Evolutionary conservation across 1,140 invertebrate genomes (phyloP), one percentile per base, ranked within the genome.

Genomic region (Leptinotarsa defecta): DNA sequence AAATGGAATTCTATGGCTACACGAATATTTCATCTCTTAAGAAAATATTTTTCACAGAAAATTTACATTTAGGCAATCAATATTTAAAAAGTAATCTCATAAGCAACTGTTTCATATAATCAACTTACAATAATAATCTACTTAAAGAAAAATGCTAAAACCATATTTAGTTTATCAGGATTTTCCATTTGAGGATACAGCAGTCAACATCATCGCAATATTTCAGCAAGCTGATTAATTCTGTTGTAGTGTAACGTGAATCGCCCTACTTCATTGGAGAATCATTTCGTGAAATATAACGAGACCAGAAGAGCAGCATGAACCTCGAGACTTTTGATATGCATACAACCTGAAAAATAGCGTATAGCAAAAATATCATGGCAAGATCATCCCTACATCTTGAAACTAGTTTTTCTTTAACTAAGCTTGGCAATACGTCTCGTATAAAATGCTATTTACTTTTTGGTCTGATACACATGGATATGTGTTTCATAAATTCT

Each of bases 381-480:
- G 73, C 52, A 78, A 71, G 74, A 78, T 71, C 69, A 67, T 76
- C 76, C 57, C 71, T 77, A 74, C 80, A 77, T 68, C 27, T 74
- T 49, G 74, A n/a, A 63, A 69, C 67, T 48, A 73, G 13, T 48
- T 43, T 43, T 43, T 43, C 34, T 20, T 62, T 76, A 77, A 80
- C 77, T 82, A 80, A 81, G 75, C 73, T 71, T 82, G 79, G 73
- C 81, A 82, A 83, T 81, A 82, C 82, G 80, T 78, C 70, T 78
- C 77, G n/a, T 82, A 78, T 80, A 79, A 81, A 82, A 77, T 73
- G 76, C 81, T 78, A 73, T 79, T 43, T 43, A 43, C 34, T 43
- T 43, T 82, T 81, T 81, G 82, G 82, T 82, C 82, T 81, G 80
- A 79, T 81, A 76, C 74, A 78, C 73, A 78, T 70, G 77, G 82